A percentile compares a stretch with the other conserved stretches of the same genome.
These are phyloP conservation scores for Troides helena DNA, from an alignment of 2,888 invertebrate genomes.

Conservation along the genomic window DNA sequence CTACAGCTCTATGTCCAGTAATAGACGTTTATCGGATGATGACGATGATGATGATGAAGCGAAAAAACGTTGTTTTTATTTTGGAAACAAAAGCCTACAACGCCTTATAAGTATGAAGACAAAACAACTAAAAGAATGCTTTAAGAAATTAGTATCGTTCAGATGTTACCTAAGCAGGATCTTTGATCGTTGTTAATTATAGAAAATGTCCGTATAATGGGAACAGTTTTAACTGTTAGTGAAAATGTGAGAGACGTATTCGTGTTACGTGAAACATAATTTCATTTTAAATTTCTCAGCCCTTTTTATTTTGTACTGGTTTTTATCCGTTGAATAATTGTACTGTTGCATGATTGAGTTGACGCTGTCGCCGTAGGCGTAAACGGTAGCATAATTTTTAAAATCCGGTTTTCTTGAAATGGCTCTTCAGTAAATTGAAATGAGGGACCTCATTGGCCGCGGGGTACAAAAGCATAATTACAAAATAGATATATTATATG, in stretches of 20 bases:
- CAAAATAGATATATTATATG: not conserved
- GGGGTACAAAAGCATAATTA: conserved; percentile 3
- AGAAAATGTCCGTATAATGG: too few species aligned
- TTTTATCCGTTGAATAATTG: conserved; percentile 15
- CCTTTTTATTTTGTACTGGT: conserved; percentile 11
- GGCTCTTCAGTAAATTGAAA: conserved; percentile 15
- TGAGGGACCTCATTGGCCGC: conserved; percentile 1
- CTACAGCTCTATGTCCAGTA: too few species aligned
- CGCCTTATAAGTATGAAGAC: too few species aligned
- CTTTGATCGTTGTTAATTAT: too few species aligned
- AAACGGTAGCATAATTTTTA: conserved; percentile 17
- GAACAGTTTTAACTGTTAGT: not conserved
- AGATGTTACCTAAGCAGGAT: not conserved
- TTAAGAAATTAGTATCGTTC: not conserved
- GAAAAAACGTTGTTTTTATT: too few species aligned
- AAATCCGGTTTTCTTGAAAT: conserved; percentile 19
- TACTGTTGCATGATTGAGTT: conserved; percentile 8
- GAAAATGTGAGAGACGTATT: not conserved
- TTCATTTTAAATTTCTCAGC: not conserved
- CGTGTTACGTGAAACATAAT: conserved; percentile 4
- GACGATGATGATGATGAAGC: too few species aligned
- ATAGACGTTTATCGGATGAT: too few species aligned
- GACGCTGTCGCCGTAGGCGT: conserved; percentile 17
- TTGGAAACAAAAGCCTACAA: too few species aligned
- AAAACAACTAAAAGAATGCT: too few species aligned